Conservation (phyloP, 2,888 invertebrate species). For the Netelia fuscicornis region DNA sequence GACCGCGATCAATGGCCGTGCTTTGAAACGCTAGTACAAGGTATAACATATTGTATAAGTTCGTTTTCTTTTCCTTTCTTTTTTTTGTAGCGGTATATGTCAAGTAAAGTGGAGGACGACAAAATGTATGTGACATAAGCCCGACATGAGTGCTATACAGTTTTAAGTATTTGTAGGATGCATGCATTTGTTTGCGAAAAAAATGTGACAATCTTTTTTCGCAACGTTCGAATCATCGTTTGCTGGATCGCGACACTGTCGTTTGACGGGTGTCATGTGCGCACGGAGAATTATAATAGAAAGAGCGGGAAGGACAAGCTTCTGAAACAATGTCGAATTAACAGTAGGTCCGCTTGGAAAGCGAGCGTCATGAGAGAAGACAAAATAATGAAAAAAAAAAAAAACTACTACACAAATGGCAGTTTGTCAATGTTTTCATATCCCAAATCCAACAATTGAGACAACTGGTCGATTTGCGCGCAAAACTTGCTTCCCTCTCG, state of each 20-base stretch:
- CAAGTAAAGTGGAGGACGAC: conserved; percentile 29
- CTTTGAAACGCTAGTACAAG: conserved; percentile 32
- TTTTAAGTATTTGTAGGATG: conserved; percentile 62
- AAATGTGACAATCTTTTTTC: conserved; percentile 4
- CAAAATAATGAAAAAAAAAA: conserved; percentile 40
- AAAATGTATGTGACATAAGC: conserved; percentile 48
- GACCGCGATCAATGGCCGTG: background rate
- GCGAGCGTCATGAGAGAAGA: conserved; percentile 59
- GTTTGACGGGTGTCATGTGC: background rate
- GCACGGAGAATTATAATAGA: background rate
- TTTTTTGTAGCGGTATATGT: conserved; percentile 58
- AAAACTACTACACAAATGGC: conserved; percentile 2
- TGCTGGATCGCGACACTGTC: background rate
- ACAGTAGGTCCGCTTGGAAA: conserved; percentile 63
- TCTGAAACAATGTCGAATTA: conserved; percentile 29
- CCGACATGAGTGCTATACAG: conserved; percentile 62
- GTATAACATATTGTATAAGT: conserved; percentile 33
- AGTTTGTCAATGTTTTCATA: conserved; percentile 23
- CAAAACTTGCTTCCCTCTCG: background rate
- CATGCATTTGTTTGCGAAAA: conserved; percentile 21
- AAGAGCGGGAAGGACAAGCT: conserved; percentile 8
- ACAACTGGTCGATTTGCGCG: background rate
- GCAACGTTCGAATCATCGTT: background rate
- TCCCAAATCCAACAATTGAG: conserved; percentile 4
- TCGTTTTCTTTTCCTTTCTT: conserved; percentile 45